Base-by-base conservation (phyloP, 2,113 vertebrate species). In the Hassar affinis region DNA sequence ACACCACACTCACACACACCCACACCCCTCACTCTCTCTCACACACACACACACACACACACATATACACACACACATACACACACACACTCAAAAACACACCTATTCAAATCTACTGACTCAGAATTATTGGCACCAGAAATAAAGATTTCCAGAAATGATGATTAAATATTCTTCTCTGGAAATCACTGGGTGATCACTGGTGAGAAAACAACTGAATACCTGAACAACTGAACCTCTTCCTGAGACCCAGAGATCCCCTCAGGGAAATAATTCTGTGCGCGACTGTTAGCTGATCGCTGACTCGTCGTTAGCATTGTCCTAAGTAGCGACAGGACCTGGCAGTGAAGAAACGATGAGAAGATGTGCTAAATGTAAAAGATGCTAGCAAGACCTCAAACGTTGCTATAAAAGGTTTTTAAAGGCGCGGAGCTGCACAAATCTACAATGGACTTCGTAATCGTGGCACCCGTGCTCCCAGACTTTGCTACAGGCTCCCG, bases 31-130 rank as follows among this genome's bases (percentile, higher is more conserved):
- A n/a, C n/a, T n/a, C n/a, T n/a, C n/a, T n/a, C n/a, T n/a, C n/a
- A n/a, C n/a, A n/a, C n/a, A n/a, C n/a, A n/a, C n/a, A n/a, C n/a
- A n/a, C n/a, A n/a, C 38, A 42, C 38, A 42, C 49, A 51, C 49
- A 51, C 9, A 82, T 61, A 75, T 33, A 78, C 64, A 61, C 74
- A 69, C 66, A 82, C 22, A 56, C 22, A 80, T 75, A 77, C 79
- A 57, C 77, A 69, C 72, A 68, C 77, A 59, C 25, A 64, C 57
- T 45, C 78, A 80, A 22, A 80, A 12, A 61, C 52, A 57, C 52
- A 57, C 75, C 14, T 57, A 22, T 68, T 42, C 64, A 68, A 42
- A 22, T 68, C 35, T 1, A 22, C 15, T 17, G 35, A 25, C 18
- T 68, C 8, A 38, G 8, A 68, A 38, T 25, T 69, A 69, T 69